Conservation (phyloP, 2,888 invertebrate genomes). For the Fissipunctia ypsillon region DNA sequence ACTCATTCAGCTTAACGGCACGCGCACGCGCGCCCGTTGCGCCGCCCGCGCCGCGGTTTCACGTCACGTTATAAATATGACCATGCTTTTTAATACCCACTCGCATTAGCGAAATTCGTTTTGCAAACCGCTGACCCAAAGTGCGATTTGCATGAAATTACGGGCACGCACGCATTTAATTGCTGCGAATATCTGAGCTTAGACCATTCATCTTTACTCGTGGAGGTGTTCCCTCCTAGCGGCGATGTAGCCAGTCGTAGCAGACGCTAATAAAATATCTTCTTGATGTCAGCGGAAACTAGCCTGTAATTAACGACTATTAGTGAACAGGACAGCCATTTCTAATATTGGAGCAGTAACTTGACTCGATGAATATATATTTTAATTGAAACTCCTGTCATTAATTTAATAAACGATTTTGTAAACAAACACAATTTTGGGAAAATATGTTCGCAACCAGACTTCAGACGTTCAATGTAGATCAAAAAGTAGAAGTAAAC, state of each 20-base stretch:
- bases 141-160: conserved; percentile 62
- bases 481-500: conserved; percentile 53
- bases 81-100: conserved; percentile 67
- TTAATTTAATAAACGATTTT: conserved; percentile 35
- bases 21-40: conserved; percentile 71
- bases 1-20: conserved; percentile 84
- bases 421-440: conserved; percentile 40
- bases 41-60: conserved; percentile 58
- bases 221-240: conserved; percentile 49
- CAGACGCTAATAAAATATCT: conserved; percentile 53
- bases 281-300: conserved; percentile 45
- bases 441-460: conserved; percentile 28
- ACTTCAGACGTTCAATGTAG: conserved; percentile 51
- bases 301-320: conserved; percentile 56
- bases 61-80: conserved; percentile 73
- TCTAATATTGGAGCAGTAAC: conserved; percentile 26
- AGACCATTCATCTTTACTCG: conserved; percentile 55
- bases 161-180: conserved; percentile 54
- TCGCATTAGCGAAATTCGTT: conserved; percentile 66
- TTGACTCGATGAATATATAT: conserved; percentile 19
- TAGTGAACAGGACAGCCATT: conserved; percentile 38
- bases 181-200: conserved; percentile 47
- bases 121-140: conserved; percentile 55
- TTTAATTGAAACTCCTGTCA: conserved; percentile 25
- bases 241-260: conserved; percentile 37